Percentiles rank a stretch among this genome's conserved stretches.
These are phyloP conservation scores for Callyntrura sp. DNA, from an alignment of 2,888 invertebrate species.

Conservation along the genomic window DNA sequence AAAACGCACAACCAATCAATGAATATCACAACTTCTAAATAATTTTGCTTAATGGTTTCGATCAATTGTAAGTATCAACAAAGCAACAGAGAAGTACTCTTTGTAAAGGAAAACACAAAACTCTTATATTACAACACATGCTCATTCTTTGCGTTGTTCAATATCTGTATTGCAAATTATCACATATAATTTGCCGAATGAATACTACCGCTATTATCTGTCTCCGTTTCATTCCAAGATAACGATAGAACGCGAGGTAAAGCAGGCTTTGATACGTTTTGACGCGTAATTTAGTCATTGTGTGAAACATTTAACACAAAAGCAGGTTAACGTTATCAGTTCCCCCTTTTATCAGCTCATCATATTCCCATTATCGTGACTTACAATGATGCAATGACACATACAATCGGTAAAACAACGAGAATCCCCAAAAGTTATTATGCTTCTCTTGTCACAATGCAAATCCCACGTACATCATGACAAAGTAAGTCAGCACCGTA, in stretches of 20 bases:
- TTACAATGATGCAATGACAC: neutral
- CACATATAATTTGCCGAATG: neutral
- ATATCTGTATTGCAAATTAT: conserved; percentile 24
- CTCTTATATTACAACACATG: neutral
- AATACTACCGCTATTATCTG: neutral
- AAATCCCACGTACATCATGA: neutral
- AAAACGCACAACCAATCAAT: neutral
- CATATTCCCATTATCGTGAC: neutral
- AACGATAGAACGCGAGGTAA: conserved; percentile 8
- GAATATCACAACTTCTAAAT: neutral
- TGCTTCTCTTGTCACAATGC: neutral
- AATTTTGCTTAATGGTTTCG: no score
- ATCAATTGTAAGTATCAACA: no score
- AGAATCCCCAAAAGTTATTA: neutral
- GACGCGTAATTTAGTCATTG: conserved; percentile 30
- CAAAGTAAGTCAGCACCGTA: neutral
- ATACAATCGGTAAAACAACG: neutral
- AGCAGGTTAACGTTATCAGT: neutral
- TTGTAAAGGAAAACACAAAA: neutral
- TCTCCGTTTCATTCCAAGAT: conserved; percentile 35
- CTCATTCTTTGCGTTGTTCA: neutral
- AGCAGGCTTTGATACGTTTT: neutral
- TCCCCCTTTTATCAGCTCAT: conserved; percentile 28
- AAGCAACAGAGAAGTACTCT: no score
- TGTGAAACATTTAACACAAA: neutral